Evolutionary conservation across 2,797 vertebrate genomes (phyloP).

Genomic region (Australoheros facetus): DNA sequence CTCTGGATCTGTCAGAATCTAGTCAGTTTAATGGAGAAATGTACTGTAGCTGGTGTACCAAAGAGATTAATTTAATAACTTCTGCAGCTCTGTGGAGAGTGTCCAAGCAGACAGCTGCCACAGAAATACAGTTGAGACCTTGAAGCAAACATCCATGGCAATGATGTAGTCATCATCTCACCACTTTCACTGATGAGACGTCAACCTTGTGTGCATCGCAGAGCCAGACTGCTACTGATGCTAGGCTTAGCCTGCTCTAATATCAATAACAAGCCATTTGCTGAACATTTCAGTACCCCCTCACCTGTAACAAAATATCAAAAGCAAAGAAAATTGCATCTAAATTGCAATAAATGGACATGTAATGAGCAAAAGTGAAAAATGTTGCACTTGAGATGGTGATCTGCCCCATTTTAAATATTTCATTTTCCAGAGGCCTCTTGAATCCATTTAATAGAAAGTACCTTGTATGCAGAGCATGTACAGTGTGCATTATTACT

Average conservation of each 20-base stretch:
- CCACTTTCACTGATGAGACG: constrained; percentile 3
- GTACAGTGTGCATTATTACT: constrained; percentile 48
- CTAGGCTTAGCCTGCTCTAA: neutral
- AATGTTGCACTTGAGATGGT: constrained; percentile 35
- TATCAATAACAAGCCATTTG: constrained; percentile 5
- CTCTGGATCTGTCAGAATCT: constrained; percentile 40
- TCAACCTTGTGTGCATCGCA: neutral
- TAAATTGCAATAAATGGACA: constrained; percentile 37
- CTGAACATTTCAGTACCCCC: neutral
- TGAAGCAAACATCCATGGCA: constrained; percentile 32
- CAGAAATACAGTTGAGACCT: constrained; percentile 32
- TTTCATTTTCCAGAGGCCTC: constrained; percentile 31
- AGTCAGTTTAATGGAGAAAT: constrained; percentile 44
- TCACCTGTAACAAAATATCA: constrained; percentile 20
- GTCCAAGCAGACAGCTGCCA: constrained; percentile 46
- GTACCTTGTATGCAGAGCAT: constrained; percentile 40
- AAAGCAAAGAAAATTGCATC: constrained; percentile 11
- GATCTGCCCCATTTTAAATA: constrained; percentile 13
- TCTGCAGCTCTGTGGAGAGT: constrained; percentile 33
- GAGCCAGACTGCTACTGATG: neutral
- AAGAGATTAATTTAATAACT: constrained; percentile 61
- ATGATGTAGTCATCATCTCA: constrained; percentile 12
- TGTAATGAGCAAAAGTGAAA: constrained; percentile 46
- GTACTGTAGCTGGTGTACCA: constrained; percentile 41
- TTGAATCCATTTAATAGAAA: constrained; percentile 43